Evolutionary conservation across 2,113 vertebrate genomes (phyloP), one percentile per base, ranked within the genome.

Genomic region (Canis aureus): DNA sequence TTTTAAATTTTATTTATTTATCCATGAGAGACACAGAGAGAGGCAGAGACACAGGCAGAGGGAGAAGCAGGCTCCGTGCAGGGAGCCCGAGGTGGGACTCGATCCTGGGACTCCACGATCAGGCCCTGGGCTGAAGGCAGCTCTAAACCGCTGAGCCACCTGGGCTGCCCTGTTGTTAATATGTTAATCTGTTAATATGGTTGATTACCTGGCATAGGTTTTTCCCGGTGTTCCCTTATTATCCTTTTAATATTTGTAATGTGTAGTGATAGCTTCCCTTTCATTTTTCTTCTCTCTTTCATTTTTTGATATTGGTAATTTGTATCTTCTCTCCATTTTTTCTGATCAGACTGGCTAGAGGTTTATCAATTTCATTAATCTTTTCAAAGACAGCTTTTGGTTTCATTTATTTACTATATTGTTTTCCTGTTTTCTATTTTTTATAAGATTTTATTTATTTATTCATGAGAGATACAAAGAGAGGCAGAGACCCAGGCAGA

Each of bases 321-420:
- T 49, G 38, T 71, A 43, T 87, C 66, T 89, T 82, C 19, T 67
- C 59, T 91, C n/a, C 10, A 35, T 60, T 90, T 91, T 78, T 79
- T 84, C 51, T 79, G 29, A 60, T 69, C 17, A 16, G 35, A 59
- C 35, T 69, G 88, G 69, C 69, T 59, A 78, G 51, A 51, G 23
- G 43, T n/a, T 90, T 66, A n/a, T 57, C 49, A 74, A 57, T 71
- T 73, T 89, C 43, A 89, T 62, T 81, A 25, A 74, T 69, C 57
- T 91, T 78, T 95, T 85, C 62, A 91, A 95, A 69, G 25, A 73
- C 53, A 85, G 62, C 16, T 67, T 89, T 89, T 60, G 35, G 19
- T 64, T 53, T 79, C 43, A 55, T 89, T 35, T 81, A 60, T 38
- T 88, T 62, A 71, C 22, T 73, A 32, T 43, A 23, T 60, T 79